Evolutionary conservation across 2,113 vertebrate species (phyloP).

Genomic region (Nanorana parkeri): DNA sequence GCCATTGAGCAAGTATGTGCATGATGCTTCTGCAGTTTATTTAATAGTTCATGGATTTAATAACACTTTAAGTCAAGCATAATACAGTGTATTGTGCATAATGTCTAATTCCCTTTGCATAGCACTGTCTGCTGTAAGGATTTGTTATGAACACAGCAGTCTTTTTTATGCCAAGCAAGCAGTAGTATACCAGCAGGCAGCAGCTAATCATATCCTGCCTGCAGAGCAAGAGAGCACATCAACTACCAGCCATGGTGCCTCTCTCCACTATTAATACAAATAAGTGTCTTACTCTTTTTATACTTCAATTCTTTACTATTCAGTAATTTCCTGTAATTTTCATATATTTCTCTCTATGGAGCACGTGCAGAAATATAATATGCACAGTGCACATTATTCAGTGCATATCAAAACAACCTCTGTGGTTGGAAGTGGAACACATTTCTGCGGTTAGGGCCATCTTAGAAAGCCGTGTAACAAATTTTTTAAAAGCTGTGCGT

Average conservation of each 20-base stretch:
- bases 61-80: background rate
- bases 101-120: background rate
- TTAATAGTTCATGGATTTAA: too few relatives aligned
- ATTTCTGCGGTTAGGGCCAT: too few relatives aligned
- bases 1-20: too few relatives aligned
- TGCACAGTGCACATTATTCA: too few relatives aligned
- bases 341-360: conserved; percentile 8
- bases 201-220: conserved; percentile 28
- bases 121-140: background rate
- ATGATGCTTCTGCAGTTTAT: too few relatives aligned
- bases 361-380: background rate
- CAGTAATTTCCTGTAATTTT: background rate
- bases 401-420: conserved; percentile 20
- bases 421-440: background rate
- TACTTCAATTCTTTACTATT: background rate
- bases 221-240: conserved; percentile 15
- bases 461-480: too few relatives aligned
- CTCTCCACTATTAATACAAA: conserved; percentile 21
- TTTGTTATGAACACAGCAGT: background rate
- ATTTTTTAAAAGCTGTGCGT: too few relatives aligned
- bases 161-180: conserved; percentile 26
- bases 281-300: conserved; percentile 12
- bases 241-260: conserved; percentile 14
- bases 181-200: conserved; percentile 13
- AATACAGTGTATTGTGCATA: background rate